Conservation (phyloP, 2,888 invertebrate species). For the Unio pictorum region DNA sequence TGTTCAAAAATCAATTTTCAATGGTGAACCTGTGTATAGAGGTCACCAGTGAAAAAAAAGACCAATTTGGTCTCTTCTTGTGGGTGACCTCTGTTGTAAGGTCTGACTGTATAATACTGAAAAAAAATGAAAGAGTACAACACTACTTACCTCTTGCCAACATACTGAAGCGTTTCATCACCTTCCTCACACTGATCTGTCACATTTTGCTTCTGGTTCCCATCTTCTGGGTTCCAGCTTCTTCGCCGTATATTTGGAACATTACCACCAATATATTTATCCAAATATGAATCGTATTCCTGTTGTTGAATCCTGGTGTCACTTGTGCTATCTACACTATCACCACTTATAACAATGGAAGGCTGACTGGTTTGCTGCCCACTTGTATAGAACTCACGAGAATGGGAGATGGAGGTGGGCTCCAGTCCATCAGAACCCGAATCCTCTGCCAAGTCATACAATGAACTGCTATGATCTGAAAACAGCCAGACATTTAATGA, state of each 20-base stretch:
- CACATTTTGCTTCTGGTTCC: background rate
- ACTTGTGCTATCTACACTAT: slow-evolving; percentile 61
- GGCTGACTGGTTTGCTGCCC: slow-evolving; percentile 41
- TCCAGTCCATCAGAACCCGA: slow-evolving; percentile 13
- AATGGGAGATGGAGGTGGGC: slow-evolving; percentile 17
- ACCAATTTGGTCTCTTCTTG: no score
- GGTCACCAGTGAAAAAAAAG: no score
- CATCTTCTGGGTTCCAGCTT: slow-evolving; percentile 19
- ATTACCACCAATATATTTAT: slow-evolving; percentile 42
- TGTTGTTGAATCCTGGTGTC: slow-evolving; percentile 34
- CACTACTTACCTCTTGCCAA: no score
- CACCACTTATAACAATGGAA: slow-evolving; percentile 63
- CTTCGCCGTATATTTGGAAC: slow-evolving; percentile 45
- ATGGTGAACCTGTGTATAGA: no score
- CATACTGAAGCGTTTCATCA: no score
- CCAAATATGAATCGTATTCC: slow-evolving; percentile 35
- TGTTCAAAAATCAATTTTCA: no score
- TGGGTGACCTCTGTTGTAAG: no score
- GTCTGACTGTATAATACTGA: no score
- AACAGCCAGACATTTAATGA: background rate
- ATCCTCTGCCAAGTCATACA: slow-evolving; percentile 62
- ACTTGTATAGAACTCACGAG: slow-evolving; percentile 26
- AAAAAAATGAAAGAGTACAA: no score
- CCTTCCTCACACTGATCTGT: no score
- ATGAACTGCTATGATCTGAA: slow-evolving; percentile 62